Evolutionary conservation across 2,113 vertebrate genomes (phyloP), one percentile per base, ranked within the genome.

Genomic region (Pangasianodon hypophthalmus): DNA sequence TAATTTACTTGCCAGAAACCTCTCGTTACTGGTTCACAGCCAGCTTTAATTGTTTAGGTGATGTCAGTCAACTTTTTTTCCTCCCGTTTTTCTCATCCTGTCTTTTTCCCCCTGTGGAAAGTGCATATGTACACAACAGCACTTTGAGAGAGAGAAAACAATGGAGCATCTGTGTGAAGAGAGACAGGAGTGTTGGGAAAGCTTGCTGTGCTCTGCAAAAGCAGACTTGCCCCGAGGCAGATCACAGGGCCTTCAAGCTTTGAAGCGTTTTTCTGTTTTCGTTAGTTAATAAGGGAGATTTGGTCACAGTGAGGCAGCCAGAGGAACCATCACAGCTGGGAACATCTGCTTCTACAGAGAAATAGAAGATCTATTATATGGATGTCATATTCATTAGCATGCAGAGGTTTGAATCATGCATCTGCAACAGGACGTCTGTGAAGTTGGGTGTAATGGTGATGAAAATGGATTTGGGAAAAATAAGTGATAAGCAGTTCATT

Each of bases 21-120:
- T 94, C 90, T 94, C 48, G 44, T 85, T 84, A 87, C 93, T 95
- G 94, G 93, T 95, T 88, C 90, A 85, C 88, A 67, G 91, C 93
- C 94, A 92, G 73, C 87, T 90, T 89, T 94, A 93, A 95, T 95
- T 95, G 94, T 95, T 95, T 95, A 92, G 92, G 88, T 92, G 93
- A 93, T 92, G 94, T 95, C 94, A 95, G 90, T 94, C 91, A 91
- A 81, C 88, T 91, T 83, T 88, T 71, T 50, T n/a, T 29, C 29
- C 58, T 37, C 44, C 24, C 62, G 46, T 2, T 56, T 64, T 52
- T 41, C 80, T 77, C 50, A 13, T 84, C 26, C 46, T 50, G 37
- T 52, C 77, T 73, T 44, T 6, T 52, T 62, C 92, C 92, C 89
- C 69, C 90, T 91, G 89, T 87, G 92, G 92, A 95, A 94, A 93